Evolutionary conservation across 1,140 invertebrate genomes (phyloP), one percentile per base, ranked within the genome.

Genomic region (Cydia splendana): DNA sequence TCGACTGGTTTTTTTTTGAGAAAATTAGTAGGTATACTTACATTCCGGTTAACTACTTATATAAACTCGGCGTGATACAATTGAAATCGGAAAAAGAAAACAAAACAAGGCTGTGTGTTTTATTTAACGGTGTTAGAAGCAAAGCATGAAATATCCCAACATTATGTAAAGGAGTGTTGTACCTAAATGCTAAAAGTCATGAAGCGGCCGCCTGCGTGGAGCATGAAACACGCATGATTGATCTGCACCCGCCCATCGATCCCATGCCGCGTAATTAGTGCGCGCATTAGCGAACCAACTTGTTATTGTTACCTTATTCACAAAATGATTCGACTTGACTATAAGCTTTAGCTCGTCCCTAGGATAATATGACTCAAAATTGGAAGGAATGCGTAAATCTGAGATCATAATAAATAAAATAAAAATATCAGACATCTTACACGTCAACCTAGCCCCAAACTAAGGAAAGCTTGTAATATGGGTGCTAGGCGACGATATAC

Each of bases 191-290:
- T 9, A 18, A 57, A 51, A n/a, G 48, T 51, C 48, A 15, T 0
- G 53, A 4, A 9, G 4, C 15, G n/a, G 53, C 53, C 15, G 53
- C 53, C 13, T 57, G 53, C 53, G 53, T 18, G 13, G 53, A 57
- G 53, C 53, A 18, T 57, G 53, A 2, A 57, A 57, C 53, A 57
- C 53, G 53, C n/a, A 57, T 57, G 53, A 57, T 57, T 57, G 53
- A 57, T 57, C 15, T 57, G 53, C 53, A 15, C 53, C 53, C 53
- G 53, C n/a, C 53, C 53, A 57, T 57, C 53, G 53, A 18, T 57
- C 48, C 53, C 53, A 18, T 57, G 53, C 53, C 53, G 53, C 53
- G 53, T 57, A 57, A 57, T 57, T 57, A 57, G 53, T 57, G n/a
- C n/a, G 53, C 53, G 53, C 53, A 57, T 57, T 18, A 57, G 53